Base-by-base conservation (phyloP, 1,140 invertebrate genomes). In the Cydia fagiglandana region DNA sequence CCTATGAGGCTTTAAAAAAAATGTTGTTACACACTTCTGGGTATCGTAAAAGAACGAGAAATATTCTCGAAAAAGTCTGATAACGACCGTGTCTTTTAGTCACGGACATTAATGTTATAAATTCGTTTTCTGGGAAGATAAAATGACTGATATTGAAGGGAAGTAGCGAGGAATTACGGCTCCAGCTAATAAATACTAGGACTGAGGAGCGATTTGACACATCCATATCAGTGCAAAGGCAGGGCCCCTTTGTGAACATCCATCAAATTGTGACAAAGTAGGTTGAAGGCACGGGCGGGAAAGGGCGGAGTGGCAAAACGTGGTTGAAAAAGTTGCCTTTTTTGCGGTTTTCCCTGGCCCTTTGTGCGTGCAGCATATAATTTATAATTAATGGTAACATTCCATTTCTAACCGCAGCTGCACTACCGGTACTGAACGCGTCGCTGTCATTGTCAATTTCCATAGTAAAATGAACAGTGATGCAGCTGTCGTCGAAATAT, bases 211-310 rank as follows among this genome's bases (percentile, higher is more conserved):
- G 66, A 70, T 70, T 70, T 70, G 66, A 70, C 66, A 70, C 66
- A 70, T 70, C 38, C 66, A 41, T 70, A 70, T 70, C 66, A 70
- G 66, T 70, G 66, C 34, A 38, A 76, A 38, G 50, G 75, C 73
- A 74, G 73, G 73, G 73, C 73, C 70, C 66, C 74, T 53, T 50
- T 20, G 38, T 74, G 61, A 24, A 34, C 64, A 81, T 81, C 78
- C 77, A 81, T 81, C 80, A 81, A 66, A 77, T 34, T 66, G 20
- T 74, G 78, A 81, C 80, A 81, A 80, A 81, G 73, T 81, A 77
- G 78, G 61, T 64, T 76, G 76, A 34, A 70, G 66, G 38, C 66
- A 38, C 38, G 66, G 66, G n/a, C 30, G 34, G 15, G 66, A 41
- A 41, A 38, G 66, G 66, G n/a, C 66, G 66, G 66, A 70, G 66